phyloP scores from a whole-genome alignment of 35 echinoderm and acorn worm genomes.

The Lytechinus pictus region DNA sequence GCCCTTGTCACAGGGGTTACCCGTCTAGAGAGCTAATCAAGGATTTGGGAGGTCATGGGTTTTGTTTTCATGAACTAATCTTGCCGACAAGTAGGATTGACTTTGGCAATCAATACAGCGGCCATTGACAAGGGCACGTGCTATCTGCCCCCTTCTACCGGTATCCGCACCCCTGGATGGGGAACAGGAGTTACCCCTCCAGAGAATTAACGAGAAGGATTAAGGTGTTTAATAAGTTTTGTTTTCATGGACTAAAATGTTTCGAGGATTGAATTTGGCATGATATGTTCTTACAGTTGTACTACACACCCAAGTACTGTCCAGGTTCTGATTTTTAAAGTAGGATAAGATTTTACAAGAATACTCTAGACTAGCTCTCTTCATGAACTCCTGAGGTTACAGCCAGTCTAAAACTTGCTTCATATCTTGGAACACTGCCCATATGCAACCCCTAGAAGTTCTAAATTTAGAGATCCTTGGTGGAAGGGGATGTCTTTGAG shows the following conservation, averaged over 20 bases:
- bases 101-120: not conserved
- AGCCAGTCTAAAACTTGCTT: not conserved
- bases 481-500: not conserved
- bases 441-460: not conserved
- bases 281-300: no score
- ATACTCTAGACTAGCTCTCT: not conserved
- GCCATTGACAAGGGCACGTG: not conserved
- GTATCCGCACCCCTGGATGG: slow-evolving; percentile 14
- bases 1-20: not conserved
- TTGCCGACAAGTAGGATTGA: not conserved
- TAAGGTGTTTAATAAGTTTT: not conserved
- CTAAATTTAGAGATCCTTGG: not conserved
- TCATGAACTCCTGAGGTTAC: not conserved
- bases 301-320: no score
- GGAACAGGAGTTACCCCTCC: not conserved
- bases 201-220: not conserved
- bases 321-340: not conserved
- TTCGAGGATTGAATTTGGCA: not conserved
- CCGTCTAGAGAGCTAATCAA: not conserved
- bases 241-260: not conserved
- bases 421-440: not conserved
- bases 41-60: not conserved
- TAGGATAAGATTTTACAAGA: not conserved
- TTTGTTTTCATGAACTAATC: not conserved
- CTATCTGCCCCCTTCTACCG: not conserved